Evolutionary conservation across 2,888 invertebrate species (phyloP).

Genomic region (Electrophaes corylata): DNA sequence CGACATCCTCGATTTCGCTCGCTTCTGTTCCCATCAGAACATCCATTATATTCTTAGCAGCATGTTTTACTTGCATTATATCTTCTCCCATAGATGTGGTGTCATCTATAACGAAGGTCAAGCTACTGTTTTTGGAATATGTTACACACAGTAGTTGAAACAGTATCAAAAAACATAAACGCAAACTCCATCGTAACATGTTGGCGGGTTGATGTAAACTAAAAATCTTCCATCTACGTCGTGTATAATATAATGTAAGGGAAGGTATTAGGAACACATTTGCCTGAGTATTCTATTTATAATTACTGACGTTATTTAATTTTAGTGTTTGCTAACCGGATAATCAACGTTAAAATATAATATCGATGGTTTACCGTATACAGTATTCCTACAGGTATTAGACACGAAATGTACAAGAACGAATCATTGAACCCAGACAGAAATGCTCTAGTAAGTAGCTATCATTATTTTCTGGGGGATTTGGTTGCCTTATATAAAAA

Average conservation of each 20-base stretch:
- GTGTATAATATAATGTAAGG: not conserved
- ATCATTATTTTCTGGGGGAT: too few relatives aligned
- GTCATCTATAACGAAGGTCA: constrained; percentile 52
- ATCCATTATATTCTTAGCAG: constrained; percentile 42
- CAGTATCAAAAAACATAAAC: constrained; percentile 2
- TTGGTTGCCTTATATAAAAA: too few relatives aligned
- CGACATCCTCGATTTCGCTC: constrained; percentile 46
- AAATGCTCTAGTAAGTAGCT: too few relatives aligned
- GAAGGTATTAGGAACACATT: too few relatives aligned
- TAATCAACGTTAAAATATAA: too few relatives aligned
- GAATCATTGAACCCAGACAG: too few relatives aligned
- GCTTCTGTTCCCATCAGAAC: constrained; percentile 41
- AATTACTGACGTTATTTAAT: too few relatives aligned
- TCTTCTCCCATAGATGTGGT: constrained; percentile 46
- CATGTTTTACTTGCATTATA: constrained; percentile 41
- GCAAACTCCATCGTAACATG: not conserved
- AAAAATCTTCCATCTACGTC: not conserved
- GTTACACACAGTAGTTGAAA: constrained; percentile 28
- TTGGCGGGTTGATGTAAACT: not conserved
- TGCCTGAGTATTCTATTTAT: too few relatives aligned
- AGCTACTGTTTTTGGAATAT: constrained; percentile 40
- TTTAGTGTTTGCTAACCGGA: too few relatives aligned
- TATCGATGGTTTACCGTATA: too few relatives aligned
- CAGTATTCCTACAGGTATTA: too few relatives aligned
- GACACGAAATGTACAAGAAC: too few relatives aligned